Evolutionary conservation across 30 jellyfish, hydroid and myxozoan species (phyloP).

Genomic region (Phacellophora camtschatica): DNA sequence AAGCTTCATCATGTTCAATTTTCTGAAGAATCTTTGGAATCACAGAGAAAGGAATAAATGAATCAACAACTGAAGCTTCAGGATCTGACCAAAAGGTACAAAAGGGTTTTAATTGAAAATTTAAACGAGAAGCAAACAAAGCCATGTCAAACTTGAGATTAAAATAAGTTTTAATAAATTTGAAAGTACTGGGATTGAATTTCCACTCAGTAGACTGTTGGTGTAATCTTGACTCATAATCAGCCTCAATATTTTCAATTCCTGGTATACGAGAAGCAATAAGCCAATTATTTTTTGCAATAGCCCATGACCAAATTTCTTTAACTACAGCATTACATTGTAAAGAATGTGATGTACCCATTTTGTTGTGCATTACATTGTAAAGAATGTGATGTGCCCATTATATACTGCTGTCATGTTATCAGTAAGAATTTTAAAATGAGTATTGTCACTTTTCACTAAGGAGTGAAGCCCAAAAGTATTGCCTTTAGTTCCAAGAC

Average conservation of each 20-base stretch:
- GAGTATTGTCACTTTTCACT: neutral
- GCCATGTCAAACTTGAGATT: neutral
- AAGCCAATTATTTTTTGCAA: neutral
- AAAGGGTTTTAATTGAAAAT: conserved; percentile 13
- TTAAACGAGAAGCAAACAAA: conserved; percentile 25
- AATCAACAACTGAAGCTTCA: conserved; percentile 5
- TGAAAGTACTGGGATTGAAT: neutral
- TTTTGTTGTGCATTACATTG: conserved; percentile 7
- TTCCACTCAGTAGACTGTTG: conserved; percentile 4
- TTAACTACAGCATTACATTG: neutral
- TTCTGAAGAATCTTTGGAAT: conserved; percentile 5
- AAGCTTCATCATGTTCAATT: neutral
- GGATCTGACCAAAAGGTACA: conserved; percentile 34
- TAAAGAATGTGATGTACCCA: conserved; percentile 42
- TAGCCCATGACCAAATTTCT: conserved; percentile 30
- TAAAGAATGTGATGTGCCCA: conserved; percentile 39
- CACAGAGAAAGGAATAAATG: neutral
- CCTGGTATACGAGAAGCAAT: conserved; percentile 45
- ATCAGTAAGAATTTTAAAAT: neutral
- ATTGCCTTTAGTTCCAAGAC: conserved; percentile 10
- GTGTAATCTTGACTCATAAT: conserved; percentile 5
- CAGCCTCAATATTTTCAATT: conserved; percentile 21
- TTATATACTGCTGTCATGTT: conserved; percentile 34
- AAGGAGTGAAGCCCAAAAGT: neutral
- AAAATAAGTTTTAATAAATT: neutral